Evolutionary conservation across 2,888 invertebrate genomes (phyloP), one percentile per base, ranked within the genome.

Genomic region (Ophioninae sp.): DNA sequence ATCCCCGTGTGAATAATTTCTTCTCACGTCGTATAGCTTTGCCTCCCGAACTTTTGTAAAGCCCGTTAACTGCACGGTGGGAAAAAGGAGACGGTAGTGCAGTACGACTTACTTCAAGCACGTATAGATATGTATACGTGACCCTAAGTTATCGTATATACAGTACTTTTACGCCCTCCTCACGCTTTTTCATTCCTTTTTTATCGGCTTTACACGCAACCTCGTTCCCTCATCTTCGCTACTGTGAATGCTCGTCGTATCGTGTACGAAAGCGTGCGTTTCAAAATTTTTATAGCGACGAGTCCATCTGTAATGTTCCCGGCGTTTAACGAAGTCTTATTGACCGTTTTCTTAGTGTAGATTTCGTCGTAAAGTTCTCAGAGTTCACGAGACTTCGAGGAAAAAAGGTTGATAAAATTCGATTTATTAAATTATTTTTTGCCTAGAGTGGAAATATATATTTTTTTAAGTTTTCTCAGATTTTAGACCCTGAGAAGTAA

Each of bases 1-100:
- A 83, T 83, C 83, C 83, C 76, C 83, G 83, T 83, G 83, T 81
- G 83, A 83, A 83, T 83, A 83, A 83, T 83, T 83, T 83, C 81
- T 81, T 81, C 83, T 81, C 80, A 81, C 83, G 81, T 83, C 77
- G 74, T 81, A 81, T 64, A 64, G 73, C 78, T 78, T 81, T 74
- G 61, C 65, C 80, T 71, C 58, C 67, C 65, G 67, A 83, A 81
- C 78, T 83, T 83, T 83, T 69, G 81, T 69, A 83, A 83, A 81
- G 81, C 81, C 80, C 77, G 80, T 77, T 83, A 81, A 83, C 77
- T 83, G 83, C 81, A 75, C 13, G 74, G 69, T 81, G 83, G 83
- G 78, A 81, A 81, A 83, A 74, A 74, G 10, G 64, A 30, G 51
- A 51, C 63, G n/a, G 74, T 20, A 30, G 64, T 64, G 74, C 74